These are phyloP conservation scores for Apostichopus californicus DNA, from an alignment of 35 echinoderm and acorn worm species.

Conservation along the genomic window DNA sequence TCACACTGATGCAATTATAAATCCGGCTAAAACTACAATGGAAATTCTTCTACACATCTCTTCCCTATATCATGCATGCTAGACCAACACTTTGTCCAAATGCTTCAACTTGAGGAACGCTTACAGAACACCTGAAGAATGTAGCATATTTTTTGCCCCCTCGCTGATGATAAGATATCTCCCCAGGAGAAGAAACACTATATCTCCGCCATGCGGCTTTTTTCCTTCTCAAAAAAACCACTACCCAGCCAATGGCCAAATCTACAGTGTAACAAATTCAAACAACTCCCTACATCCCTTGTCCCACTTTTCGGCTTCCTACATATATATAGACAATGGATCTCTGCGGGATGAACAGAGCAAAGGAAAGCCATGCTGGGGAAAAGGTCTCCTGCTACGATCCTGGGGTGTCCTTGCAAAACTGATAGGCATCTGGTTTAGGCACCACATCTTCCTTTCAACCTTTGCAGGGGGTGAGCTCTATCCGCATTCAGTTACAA, in stretches of 20 bases:
- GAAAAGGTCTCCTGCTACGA: neutral
- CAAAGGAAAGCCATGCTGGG: neutral
- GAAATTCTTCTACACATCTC: neutral
- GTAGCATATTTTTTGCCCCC: neutral
- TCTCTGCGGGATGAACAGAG: neutral
- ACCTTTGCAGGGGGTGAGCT: slow-evolving; percentile 41
- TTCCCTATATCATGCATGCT: neutral
- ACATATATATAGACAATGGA: neutral
- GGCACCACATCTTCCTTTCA: neutral
- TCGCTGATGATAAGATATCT: slow-evolving; percentile 7
- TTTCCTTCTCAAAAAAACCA: neutral
- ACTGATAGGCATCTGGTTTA: slow-evolving; percentile 19
- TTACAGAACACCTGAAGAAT: slow-evolving; percentile 18
- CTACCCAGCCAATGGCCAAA: neutral
- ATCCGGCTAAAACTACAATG: too few species aligned
- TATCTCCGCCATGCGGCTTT: neutral
- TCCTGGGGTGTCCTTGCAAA: slow-evolving; percentile 31
- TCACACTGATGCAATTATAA: too few species aligned
- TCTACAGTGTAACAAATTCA: neutral
- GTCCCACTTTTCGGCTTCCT: neutral
- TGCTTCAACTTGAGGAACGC: neutral
- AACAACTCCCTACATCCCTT: neutral
- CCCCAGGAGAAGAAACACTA: slow-evolving; percentile 8
- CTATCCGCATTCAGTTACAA: slow-evolving; percentile 20
- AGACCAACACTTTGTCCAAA: neutral